Evolutionary conservation across 2,113 vertebrate species (phyloP).

Genomic region (Eptesicus fuscus): DNA sequence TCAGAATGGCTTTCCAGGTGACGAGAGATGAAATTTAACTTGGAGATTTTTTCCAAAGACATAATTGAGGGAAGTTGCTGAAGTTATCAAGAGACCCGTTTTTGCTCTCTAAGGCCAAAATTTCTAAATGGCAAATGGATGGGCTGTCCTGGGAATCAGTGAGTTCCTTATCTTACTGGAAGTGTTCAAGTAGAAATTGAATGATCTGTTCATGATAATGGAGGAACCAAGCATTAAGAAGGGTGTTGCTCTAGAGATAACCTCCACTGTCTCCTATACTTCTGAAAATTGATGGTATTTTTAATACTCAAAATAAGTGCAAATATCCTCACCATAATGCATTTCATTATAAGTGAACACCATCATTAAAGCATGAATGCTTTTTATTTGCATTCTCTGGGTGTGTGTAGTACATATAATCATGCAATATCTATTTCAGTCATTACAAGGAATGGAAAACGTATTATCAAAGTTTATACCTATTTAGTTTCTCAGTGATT

Average conservation of each 20-base stretch:
- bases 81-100: not conserved
- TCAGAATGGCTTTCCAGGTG: not conserved
- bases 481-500: not conserved
- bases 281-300: not conserved
- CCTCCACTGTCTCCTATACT: not conserved
- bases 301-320: not conserved
- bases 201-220: not conserved
- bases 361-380: not conserved
- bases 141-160: not conserved
- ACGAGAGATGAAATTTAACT: not conserved
- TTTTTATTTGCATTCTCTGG: not conserved
- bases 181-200: not conserved
- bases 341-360: not conserved
- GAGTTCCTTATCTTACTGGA: not conserved
- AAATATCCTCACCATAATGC: not conserved
- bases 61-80: not conserved
- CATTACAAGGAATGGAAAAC: not conserved
- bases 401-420: not conserved
- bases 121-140: not conserved
- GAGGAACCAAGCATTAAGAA: not conserved
- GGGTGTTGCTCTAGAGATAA: not conserved
- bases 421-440: not conserved
- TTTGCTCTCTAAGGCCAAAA: not conserved
- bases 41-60: not conserved
- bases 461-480: not conserved